Evolutionary conservation across 2,888 invertebrate genomes (phyloP).

Genomic region (Dryocosmus kuriphilus): DNA sequence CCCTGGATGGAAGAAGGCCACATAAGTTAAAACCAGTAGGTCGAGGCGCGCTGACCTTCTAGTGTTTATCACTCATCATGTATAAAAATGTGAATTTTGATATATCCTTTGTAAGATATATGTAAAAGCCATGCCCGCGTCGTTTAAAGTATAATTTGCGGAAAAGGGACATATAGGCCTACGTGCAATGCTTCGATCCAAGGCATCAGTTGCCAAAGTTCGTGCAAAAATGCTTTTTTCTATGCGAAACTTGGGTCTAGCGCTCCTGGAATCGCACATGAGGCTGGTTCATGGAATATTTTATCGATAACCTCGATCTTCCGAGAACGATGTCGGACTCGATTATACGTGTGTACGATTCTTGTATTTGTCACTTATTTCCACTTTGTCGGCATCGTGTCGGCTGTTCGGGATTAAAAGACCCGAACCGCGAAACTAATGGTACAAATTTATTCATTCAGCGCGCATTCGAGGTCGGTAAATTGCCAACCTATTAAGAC

Average conservation of each 20-base stretch:
- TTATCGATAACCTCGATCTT: constrained; percentile 61
- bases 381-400: constrained; percentile 58
- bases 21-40: no score
- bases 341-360: constrained; percentile 67
- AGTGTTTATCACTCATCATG: no score
- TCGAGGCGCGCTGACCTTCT: no score
- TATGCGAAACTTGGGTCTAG: constrained; percentile 23
- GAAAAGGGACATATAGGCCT: no score
- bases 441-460: constrained; percentile 67
- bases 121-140: no score
- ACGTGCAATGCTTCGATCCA: no score
- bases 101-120: no score
- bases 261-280: constrained; percentile 46
- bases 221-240: constrained; percentile 19
- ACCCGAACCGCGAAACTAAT: constrained; percentile 58
- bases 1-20: no score
- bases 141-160: no score
- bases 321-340: constrained; percentile 66
- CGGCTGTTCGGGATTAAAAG: constrained; percentile 61
- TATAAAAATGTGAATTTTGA: no score
- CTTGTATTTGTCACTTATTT: constrained; percentile 69
- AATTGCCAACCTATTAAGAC: constrained; percentile 51
- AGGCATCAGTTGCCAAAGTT: no score
- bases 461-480: constrained; percentile 53
- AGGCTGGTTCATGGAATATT: constrained; percentile 50